phyloP scores from a whole-genome alignment of 2,113 vertebrate genomes.

The Catagonus wagneri region DNA sequence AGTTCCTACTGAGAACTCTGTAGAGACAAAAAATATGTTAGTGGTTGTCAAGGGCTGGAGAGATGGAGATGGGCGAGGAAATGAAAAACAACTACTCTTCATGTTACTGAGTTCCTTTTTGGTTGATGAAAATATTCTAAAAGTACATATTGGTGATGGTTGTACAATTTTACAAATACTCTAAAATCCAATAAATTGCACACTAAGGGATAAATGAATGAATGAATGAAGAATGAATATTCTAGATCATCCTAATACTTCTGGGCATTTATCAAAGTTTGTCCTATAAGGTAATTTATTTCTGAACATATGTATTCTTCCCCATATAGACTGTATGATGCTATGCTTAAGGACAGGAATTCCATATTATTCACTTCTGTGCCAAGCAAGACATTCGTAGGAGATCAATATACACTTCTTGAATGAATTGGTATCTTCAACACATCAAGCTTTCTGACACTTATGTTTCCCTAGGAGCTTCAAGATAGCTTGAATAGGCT shows the following conservation, averaged over 20 bases:
- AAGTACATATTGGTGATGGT: neutral
- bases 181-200: neutral
- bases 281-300: neutral
- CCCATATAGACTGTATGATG: neutral
- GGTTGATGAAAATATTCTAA: slow-evolving; percentile 34
- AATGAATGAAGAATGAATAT: neutral
- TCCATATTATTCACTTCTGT: neutral
- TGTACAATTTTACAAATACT: neutral
- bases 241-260: neutral
- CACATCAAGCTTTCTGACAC: neutral
- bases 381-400: slow-evolving; percentile 3
- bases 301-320: neutral
- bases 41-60: neutral
- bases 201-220: neutral
- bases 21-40: neutral
- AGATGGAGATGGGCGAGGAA: fast-evolving
- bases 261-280: neutral
- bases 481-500: slow-evolving; percentile 11
- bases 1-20: neutral
- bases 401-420: slow-evolving; percentile 33
- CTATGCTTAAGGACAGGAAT: neutral
- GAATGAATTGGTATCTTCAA: neutral
- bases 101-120: neutral
- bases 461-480: neutral
- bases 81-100: neutral